These are phyloP conservation scores for Thunnus maccoyii DNA, from an alignment of 2,113 vertebrate species.

Conservation along the genomic window DNA sequence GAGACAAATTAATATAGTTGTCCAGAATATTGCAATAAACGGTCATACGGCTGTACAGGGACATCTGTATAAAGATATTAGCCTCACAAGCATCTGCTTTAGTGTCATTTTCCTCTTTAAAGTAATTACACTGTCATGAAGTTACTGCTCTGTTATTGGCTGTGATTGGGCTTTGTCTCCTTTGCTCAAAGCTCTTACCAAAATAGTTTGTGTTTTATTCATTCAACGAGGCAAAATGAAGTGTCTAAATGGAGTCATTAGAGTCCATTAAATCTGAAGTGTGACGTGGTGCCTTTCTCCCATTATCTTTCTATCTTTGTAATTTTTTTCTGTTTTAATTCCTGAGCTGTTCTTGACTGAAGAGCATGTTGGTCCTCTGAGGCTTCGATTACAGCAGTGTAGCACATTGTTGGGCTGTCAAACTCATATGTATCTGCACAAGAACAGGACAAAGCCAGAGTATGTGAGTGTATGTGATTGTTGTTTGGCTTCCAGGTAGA, in stretches of 20 bases:
- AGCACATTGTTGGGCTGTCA: neutral
- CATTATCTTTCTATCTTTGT: conserved; percentile 43
- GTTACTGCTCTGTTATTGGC: conserved; percentile 56
- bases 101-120: conserved; percentile 52
- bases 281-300: conserved; percentile 41
- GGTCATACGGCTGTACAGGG: conserved; percentile 5
- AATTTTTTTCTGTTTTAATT: conserved; percentile 24
- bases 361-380: conserved; percentile 4
- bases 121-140: conserved; percentile 61
- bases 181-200: conserved; percentile 57
- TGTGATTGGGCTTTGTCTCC: conserved; percentile 61
- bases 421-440: neutral
- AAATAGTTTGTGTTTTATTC: conserved; percentile 75
- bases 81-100: conserved; percentile 56
- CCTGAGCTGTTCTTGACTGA: conserved; percentile 20
- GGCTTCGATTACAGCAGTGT: neutral
- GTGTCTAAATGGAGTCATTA: conserved; percentile 74
- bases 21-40: conserved; percentile 22
- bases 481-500: conserved; percentile 28
- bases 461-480: neutral
- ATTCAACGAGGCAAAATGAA: conserved; percentile 62
- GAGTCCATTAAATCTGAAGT: conserved; percentile 75
- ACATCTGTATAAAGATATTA: conserved; percentile 42
- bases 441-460: neutral
- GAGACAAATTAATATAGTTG: conserved; percentile 5